Percentiles rank a stretch among this genome's conserved stretches.
These are phyloP conservation scores for Sycophaga agraensis DNA, from an alignment of 1,140 invertebrate species.

Conservation along the genomic window DNA sequence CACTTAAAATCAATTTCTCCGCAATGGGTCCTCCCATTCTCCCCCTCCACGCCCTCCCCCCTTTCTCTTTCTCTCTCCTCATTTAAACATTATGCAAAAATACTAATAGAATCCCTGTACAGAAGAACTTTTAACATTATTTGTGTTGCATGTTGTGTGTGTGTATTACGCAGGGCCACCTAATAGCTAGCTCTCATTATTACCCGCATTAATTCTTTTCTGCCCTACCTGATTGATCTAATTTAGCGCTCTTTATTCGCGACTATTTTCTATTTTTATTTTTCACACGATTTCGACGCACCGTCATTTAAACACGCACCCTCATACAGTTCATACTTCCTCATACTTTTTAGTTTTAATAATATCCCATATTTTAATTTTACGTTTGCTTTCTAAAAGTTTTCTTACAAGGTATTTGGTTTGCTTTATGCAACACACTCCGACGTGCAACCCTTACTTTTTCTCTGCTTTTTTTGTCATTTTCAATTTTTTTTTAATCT, in stretches of 20 bases:
- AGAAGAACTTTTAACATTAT: conserved; percentile 43
- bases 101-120: conserved; percentile 57
- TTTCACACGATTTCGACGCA: neutral
- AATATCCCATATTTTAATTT: conserved; percentile 16
- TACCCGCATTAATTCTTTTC: conserved; percentile 1
- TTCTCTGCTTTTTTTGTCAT: conserved; percentile 9
- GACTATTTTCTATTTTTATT: conserved; percentile 11
- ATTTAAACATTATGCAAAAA: conserved; percentile 51
- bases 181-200: too few relatives aligned
- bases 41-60: conserved; percentile 28
- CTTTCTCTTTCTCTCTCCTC: conserved; percentile 2
- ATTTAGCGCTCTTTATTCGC: conserved; percentile 14
- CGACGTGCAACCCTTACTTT: conserved; percentile 41
- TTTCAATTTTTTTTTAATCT: conserved; percentile 13
- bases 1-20: conserved; percentile 23
- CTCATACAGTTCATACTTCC: neutral
- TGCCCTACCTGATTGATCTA: conserved; percentile 14
- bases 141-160: too few relatives aligned
- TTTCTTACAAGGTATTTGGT: conserved; percentile 56
- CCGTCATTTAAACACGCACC: neutral
- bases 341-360: conserved; percentile 11
- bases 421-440: conserved; percentile 45
- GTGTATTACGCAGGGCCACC: conserved; percentile 25
- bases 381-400: conserved; percentile 38
- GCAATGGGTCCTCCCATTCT: conserved; percentile 29